phyloP scores from a whole-genome alignment of 2,113 vertebrate genomes.

The Cryptomyrus ogoouensis region DNA sequence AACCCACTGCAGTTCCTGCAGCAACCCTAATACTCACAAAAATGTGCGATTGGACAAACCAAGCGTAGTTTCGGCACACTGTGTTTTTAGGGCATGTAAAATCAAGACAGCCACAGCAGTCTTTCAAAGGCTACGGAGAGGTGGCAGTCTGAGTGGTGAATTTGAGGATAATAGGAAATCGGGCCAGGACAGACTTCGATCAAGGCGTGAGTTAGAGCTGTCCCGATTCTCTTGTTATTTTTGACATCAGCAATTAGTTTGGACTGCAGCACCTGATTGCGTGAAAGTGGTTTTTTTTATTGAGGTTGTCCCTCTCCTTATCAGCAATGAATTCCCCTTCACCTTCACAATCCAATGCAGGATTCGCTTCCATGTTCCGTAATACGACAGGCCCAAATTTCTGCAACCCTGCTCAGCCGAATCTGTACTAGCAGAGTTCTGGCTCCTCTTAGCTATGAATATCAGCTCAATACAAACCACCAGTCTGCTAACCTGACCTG shows the following conservation, averaged over 20 bases:
- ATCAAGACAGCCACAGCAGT: neutral
- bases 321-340: neutral
- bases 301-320: neutral
- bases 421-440: neutral
- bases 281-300: neutral
- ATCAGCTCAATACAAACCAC: neutral
- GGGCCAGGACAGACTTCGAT: neutral
- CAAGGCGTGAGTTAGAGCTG: neutral
- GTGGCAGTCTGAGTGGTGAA: neutral
- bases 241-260: conserved; percentile 2
- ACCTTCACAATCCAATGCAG: neutral
- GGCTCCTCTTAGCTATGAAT: neutral
- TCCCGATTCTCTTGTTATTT: conserved; percentile 1
- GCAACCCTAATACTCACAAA: neutral
- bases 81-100: neutral
- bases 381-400: neutral
- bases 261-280: neutral
- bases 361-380: neutral
- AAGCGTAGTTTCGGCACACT: neutral
- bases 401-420: neutral
- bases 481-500: neutral
- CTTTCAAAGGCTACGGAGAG: neutral
- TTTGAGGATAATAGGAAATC: neutral
- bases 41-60: neutral
- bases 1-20: neutral